Evolutionary conservation across 2,113 vertebrate genomes (phyloP).

Genomic region (pig (Sus scrofa)): T2T-Sscrofa CM000812.6:220421501-220422000

Average conservation of each 20-base stretch:
- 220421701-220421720: neutral
- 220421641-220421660: neutral
- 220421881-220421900: neutral
- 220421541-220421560: neutral
- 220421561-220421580: neutral
- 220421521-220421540: constrained; percentile 38
- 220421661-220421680: neutral
- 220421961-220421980: neutral
- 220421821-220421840: neutral
- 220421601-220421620: neutral
- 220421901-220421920: neutral
- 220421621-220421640: neutral
- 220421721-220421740: constrained; percentile 10
- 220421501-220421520: neutral
- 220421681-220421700: neutral
- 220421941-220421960: neutral
- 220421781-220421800: neutral
- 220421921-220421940: neutral
- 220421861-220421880: constrained; percentile 18
- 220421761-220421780: neutral
- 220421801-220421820: constrained; percentile 16
- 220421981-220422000: neutral
- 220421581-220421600: neutral
- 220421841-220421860: neutral
- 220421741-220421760: constrained; percentile 11